Percentiles rank a stretch among this genome's conserved stretches.
Conservation (phyloP, 2,797 vertebrate species). For the Tarsius wallacei region DNA sequence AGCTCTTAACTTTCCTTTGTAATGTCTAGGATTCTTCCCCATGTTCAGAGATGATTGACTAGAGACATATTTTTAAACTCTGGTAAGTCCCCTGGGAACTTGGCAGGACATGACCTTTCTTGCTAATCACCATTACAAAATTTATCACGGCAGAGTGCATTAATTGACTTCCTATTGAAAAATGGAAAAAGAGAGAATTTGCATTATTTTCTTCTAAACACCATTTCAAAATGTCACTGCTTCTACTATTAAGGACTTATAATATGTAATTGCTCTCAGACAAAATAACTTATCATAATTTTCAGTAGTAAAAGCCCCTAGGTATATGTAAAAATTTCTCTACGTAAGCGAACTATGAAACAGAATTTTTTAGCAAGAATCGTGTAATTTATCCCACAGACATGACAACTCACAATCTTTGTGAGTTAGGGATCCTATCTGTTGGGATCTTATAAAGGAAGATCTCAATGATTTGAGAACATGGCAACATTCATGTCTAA, state of each 20-base stretch:
- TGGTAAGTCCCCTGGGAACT: neutral
- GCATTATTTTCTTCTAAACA: constrained; percentile 11
- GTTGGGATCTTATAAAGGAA: neutral
- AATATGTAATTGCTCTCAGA: neutral
- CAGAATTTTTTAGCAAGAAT: constrained; percentile 21
- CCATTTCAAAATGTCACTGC: constrained; percentile 4
- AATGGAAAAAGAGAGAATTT: neutral
- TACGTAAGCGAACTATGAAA: neutral
- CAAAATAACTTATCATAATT: neutral
- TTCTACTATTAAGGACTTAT: neutral
- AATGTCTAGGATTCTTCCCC: neutral
- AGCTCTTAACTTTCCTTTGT: neutral
- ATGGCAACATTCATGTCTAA: neutral
- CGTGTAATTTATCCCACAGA: constrained; percentile 18
- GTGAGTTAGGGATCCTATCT: no score
- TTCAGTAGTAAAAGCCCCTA: constrained; percentile 1
- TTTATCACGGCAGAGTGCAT: neutral
- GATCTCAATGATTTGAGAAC: constrained; percentile 32
- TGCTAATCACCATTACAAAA: constrained; percentile 7
- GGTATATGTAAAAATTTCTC: neutral
- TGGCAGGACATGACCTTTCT: neutral
- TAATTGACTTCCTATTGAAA: neutral
- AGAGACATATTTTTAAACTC: neutral
- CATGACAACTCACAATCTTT: neutral
- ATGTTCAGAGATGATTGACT: neutral